Conservation (phyloP, 2,113 vertebrate species). For the Boleophthalmus pectinirostris region DNA sequence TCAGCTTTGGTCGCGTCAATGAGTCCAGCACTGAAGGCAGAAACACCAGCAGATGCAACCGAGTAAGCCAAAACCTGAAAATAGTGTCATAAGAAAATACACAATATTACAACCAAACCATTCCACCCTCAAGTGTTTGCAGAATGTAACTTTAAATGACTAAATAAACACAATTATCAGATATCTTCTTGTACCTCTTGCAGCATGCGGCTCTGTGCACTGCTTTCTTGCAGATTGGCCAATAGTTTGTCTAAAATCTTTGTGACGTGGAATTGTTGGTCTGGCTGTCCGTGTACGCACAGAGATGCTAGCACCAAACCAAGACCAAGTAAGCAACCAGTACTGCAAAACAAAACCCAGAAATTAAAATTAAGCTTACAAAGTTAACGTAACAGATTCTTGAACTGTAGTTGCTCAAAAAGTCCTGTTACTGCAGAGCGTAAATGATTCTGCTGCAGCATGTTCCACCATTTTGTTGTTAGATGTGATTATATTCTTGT, state of each 20-base stretch:
- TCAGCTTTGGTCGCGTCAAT: conserved; percentile 85
- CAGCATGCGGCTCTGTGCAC: conserved; percentile 80
- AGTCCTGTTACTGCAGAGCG: too few relatives aligned
- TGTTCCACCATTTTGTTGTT: too few relatives aligned
- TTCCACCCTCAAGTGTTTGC: background rate
- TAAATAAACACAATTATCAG: background rate
- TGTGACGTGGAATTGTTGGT: conserved; percentile 70
- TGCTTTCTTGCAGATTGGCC: conserved; percentile 77
- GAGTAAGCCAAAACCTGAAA: conserved; percentile 88
- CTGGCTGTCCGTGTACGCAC: conserved; percentile 80
- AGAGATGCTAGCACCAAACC: conserved; percentile 86
- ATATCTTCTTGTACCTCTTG: conserved; percentile 84
- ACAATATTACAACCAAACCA: background rate
- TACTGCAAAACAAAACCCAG: conserved; percentile 27
- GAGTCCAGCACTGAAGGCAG: conserved; percentile 85
- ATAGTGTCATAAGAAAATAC: background rate
- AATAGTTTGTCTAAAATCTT: conserved; percentile 78
- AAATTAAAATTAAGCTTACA: background rate
- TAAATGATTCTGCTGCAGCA: too few relatives aligned
- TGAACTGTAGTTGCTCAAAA: too few relatives aligned
- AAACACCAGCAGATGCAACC: conserved; percentile 84
- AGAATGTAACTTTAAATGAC: background rate
- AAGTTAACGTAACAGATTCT: too few relatives aligned
- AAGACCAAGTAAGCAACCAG: conserved; percentile 84
- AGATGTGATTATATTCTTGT: too few relatives aligned